Conservation (phyloP, 2,113 vertebrate species). For the Burhinus bistriatus region DNA sequence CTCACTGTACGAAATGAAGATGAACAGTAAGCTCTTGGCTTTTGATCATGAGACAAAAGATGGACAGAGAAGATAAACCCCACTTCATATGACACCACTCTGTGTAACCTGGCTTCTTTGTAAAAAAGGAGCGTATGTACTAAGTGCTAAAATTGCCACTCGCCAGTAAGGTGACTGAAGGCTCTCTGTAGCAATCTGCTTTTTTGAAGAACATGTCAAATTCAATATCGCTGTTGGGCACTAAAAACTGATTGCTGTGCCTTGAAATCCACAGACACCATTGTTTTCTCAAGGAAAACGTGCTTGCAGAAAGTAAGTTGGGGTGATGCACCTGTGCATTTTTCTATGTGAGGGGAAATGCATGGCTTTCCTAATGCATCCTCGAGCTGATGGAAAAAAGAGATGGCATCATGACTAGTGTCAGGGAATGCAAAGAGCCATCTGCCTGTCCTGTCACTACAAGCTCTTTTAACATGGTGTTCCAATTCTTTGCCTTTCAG, state of each 20-base stretch:
- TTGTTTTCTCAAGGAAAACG: neutral
- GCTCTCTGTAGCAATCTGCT: neutral
- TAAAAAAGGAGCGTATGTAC: accelerated
- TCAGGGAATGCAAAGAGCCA: neutral
- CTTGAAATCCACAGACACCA: neutral
- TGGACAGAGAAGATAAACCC: neutral
- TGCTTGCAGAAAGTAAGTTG: neutral
- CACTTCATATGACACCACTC: neutral
- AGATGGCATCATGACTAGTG: neutral
- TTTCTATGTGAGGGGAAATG: neutral
- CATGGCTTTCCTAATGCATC: neutral
- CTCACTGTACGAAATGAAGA: neutral
- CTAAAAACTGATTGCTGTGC: neutral
- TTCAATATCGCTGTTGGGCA: neutral
- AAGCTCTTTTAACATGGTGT: neutral
- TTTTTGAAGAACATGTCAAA: neutral
- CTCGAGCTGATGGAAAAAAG: neutral
- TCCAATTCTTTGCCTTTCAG: neutral
- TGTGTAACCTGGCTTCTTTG: neutral
- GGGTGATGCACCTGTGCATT: neutral
- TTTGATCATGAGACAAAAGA: neutral
- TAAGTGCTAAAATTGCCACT: neutral
- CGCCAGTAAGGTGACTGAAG: neutral
- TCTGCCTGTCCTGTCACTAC: neutral
- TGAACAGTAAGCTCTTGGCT: neutral